Evolutionary conservation across 1,140 invertebrate species (phyloP).

Genomic region (Zeugodacus cucurbitae): DNA sequence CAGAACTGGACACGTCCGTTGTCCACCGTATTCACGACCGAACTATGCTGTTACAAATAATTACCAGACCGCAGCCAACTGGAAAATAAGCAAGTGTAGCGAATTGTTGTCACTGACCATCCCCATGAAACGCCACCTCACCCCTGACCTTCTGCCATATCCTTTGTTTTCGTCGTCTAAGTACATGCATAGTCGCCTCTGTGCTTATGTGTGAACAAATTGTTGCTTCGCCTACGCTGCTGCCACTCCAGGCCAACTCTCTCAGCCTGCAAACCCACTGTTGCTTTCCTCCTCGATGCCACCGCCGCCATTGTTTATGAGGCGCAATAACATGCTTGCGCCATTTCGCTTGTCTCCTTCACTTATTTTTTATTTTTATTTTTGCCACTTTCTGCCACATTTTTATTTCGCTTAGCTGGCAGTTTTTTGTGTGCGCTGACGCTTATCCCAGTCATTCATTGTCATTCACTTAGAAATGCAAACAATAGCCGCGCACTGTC

Average conservation of each 20-base stretch:
- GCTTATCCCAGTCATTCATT: conserved; percentile 40
- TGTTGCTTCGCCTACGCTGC: conserved; percentile 9
- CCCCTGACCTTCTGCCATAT: too few species aligned
- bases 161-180: not conserved
- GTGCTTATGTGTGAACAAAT: not conserved
- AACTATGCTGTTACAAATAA: conserved; percentile 51
- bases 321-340: conserved; percentile 1
- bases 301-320: not conserved
- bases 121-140: too few species aligned
- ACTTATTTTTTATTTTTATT: too few species aligned
- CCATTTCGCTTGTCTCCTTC: conserved; percentile 12
- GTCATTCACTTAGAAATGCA: conserved; percentile 39
- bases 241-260: not conserved
- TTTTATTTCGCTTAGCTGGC: not conserved
- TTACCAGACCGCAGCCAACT: conserved; percentile 31
- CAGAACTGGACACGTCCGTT: conserved; percentile 55
- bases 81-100: conserved; percentile 18
- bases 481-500: not conserved
- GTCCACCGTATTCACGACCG: conserved; percentile 61
- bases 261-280: not conserved
- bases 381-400: not conserved
- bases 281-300: not conserved
- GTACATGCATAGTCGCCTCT: not conserved
- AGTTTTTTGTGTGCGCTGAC: not conserved
- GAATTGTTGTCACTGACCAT: not conserved